Evolutionary conservation across 53 echinoderm and acorn worm species (phyloP), one percentile per base, ranked within the genome.

Genomic region (Actinopyga echinites): DNA sequence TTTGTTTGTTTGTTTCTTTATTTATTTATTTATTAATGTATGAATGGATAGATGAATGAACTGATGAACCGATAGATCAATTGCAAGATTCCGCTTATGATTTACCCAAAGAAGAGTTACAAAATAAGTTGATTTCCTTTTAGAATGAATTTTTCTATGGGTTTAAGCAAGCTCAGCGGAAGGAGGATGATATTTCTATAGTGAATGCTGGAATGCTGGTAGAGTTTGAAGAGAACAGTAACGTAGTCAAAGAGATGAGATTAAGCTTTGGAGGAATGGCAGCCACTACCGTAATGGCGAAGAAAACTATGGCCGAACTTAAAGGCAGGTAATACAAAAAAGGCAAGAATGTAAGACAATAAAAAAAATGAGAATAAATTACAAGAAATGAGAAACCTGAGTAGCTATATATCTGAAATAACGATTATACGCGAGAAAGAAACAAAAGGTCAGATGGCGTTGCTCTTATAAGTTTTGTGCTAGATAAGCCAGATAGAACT

Each of bases 131-230:
- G n/a, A n/a, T 69, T 52, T 26, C n/a, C 5, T 28, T 49, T 3
- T 25, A 94, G 94, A 84, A 87, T 67, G 94, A 94, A 65, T 89
- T 84, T 42, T 86, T 91, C 33, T 84, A 84, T n/a, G 89, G 87
- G 3, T 94, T 80, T 69, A 94, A 94, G 74, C 94, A 94, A 67
- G 83, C 94, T 10, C 94, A 80, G 56, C 79, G 94, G 54, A 92
- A 92, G n/a, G 94, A 94, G 53, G 91, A 92, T 55, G 94, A 94
- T 45, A 94, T 91, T 65, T 87, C 94, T 15, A 85, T 94, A 4
- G 94, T 92, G 24, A 94, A 94, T 69, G 92, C 92, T 29, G 91
- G 91, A 12, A 89, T 94, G 89, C 86, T 89, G 44, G 92, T 94
- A 0, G 45, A 71, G 44, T 84, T 93, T 25, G 64, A 90, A 36